phyloP scores from a whole-genome alignment of 2,113 vertebrate species.

The Crotalus viridis region DNA sequence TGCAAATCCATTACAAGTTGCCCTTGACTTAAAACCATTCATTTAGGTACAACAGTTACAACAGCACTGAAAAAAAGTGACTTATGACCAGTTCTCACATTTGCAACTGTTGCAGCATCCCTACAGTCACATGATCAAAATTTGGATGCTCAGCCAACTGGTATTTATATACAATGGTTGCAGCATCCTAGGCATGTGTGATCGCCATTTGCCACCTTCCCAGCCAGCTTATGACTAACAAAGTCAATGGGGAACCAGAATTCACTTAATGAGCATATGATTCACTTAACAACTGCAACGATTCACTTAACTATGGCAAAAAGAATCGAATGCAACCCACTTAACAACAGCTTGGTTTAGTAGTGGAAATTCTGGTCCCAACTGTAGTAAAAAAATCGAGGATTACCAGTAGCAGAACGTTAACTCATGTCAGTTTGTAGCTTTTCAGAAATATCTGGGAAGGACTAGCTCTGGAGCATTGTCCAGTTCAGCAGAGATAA shows the following conservation, averaged over 20 bases:
- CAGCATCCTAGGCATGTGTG: neutral
- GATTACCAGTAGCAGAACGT: neutral
- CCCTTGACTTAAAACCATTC: too few species aligned
- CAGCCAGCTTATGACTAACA: too few species aligned
- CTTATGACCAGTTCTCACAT: too few species aligned
- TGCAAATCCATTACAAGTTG: neutral
- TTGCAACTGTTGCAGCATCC: too few species aligned
- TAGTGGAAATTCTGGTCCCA: neutral
- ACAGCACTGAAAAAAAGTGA: too few species aligned
- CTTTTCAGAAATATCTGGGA: neutral
- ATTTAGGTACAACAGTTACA: too few species aligned
- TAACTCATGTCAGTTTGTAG: neutral
- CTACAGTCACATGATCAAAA: too few species aligned
- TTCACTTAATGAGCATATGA: neutral
- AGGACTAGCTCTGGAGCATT: neutral
- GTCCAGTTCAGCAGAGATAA: neutral
- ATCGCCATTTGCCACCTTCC: too few species aligned
- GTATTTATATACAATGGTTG: neutral
- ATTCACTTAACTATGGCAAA: neutral
- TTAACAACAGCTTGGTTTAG: neutral
- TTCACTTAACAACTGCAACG: neutral
- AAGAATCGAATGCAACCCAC: neutral
- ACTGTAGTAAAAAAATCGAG: neutral
- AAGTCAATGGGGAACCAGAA: neutral
- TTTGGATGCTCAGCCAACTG: neutral